Evolutionary conservation across 2,888 invertebrate species (phyloP).

Genomic region (Coecobrya sp.): DNA sequence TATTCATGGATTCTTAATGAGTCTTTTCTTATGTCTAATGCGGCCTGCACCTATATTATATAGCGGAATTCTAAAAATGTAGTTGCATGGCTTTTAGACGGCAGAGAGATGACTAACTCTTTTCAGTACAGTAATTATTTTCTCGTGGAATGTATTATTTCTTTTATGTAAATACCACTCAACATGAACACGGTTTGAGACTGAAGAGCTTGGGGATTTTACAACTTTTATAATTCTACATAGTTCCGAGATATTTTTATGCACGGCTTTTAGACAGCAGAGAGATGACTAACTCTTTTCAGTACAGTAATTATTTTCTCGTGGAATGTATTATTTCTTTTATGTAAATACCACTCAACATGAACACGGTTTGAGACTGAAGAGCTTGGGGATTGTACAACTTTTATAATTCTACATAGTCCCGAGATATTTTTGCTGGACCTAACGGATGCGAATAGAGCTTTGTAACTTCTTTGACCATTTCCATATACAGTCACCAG

Average conservation of each 20-base stretch:
- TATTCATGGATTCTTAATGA: conserved; percentile 46
- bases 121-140: conserved; percentile 1
- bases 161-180: background rate
- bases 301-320: conserved; percentile 26
- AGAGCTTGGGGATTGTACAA: background rate
- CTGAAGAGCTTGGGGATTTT: background rate
- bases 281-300: background rate
- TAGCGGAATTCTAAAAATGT: no score
- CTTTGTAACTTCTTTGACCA: background rate
- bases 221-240: background rate
- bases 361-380: conserved; percentile 32
- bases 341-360: background rate
- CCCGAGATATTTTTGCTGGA: background rate
- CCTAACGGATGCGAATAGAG: background rate
- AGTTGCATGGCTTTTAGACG: no score
- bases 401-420: background rate
- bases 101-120: background rate
- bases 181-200: conserved; percentile 24
- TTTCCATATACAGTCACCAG: background rate
- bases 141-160: conserved; percentile 42
- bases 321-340: conserved; percentile 32
- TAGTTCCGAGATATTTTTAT: background rate
- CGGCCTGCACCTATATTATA: background rate
- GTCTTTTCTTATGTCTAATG: conserved; percentile 22
- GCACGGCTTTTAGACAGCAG: no score